phyloP scores from a whole-genome alignment of 2,113 vertebrate genomes.

The Dicentrarchus labrax region DNA sequence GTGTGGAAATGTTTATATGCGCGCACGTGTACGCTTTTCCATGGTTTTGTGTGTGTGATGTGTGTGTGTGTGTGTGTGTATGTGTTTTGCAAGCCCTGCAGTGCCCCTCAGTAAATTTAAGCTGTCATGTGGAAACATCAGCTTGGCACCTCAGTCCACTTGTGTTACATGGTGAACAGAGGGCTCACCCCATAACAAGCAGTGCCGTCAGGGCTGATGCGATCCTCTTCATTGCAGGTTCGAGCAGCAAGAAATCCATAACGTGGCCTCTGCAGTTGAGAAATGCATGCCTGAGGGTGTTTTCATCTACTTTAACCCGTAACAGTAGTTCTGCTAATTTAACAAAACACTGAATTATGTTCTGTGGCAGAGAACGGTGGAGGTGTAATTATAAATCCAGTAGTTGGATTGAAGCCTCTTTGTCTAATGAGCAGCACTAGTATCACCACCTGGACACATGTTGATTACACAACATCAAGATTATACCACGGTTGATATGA shows the following conservation, averaged over 20 bases:
- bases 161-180: slow-evolving; percentile 77
- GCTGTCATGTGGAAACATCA: slow-evolving; percentile 80
- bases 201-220: slow-evolving; percentile 28
- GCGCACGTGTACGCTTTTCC: background rate
- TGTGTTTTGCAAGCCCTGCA: slow-evolving; percentile 35
- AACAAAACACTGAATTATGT: slow-evolving; percentile 13
- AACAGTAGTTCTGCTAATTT: slow-evolving; percentile 36
- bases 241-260: slow-evolving; percentile 34
- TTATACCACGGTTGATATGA: background rate
- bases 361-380: background rate
- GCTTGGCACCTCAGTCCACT: slow-evolving; percentile 77
- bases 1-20: slow-evolving; percentile 15
- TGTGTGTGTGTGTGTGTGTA: slow-evolving; percentile 10
- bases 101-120: slow-evolving; percentile 68
- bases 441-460: slow-evolving; percentile 11
- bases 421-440: background rate
- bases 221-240: slow-evolving; percentile 39
- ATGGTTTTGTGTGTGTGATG: background rate
- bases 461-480: slow-evolving; percentile 19
- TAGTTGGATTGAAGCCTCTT: slow-evolving; percentile 1
- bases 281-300: slow-evolving; percentile 12
- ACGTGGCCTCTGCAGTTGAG: slow-evolving; percentile 43
- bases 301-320: slow-evolving; percentile 9
- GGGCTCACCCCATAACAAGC: slow-evolving; percentile 56
- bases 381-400: slow-evolving; percentile 15